Evolutionary conservation across 2,888 invertebrate genomes (phyloP).

Genomic region (Tanytarsus gracilentus): DNA sequence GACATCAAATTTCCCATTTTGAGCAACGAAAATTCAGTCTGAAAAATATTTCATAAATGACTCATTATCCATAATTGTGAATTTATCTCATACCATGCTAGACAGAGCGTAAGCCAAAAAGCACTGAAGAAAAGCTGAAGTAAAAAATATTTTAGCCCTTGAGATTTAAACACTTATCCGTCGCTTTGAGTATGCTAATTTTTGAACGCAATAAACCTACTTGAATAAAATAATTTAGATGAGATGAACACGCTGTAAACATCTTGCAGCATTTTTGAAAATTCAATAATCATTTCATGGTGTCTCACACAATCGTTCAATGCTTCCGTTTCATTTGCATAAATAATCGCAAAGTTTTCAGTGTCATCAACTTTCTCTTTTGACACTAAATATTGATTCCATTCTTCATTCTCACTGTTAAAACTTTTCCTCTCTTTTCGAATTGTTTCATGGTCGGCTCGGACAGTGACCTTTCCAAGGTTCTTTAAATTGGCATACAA

Average conservation of each 20-base stretch:
- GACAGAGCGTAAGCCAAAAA: conserved; percentile 1
- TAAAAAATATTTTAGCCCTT: not conserved
- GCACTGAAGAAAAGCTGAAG: not conserved
- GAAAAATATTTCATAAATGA: not conserved
- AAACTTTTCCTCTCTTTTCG: not conserved
- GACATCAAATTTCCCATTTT: conserved; percentile 35
- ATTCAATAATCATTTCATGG: conserved; percentile 10
- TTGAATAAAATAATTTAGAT: not conserved
- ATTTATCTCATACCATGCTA: not conserved
- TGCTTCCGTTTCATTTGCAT: not conserved
- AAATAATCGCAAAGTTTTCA: not conserved
- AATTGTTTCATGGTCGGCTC: not conserved
- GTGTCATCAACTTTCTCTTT: not conserved
- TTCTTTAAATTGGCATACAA: conserved; percentile 33
- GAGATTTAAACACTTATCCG: no score
- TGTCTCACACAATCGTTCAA: conserved; percentile 8
- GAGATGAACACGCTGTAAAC: not conserved
- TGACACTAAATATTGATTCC: conserved; percentile 5
- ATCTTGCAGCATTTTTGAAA: not conserved
- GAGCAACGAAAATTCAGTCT: conserved; percentile 27
- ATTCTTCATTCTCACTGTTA: not conserved
- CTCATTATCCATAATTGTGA: not conserved
- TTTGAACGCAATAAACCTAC: not conserved
- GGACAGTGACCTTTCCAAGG: conserved; percentile 21
- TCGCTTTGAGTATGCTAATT: no score